A percentile compares a stretch with the other conserved stretches of the same genome.
These are phyloP conservation scores for Bilobella aurantiaca DNA, from an alignment of 1,140 invertebrate genomes.

Conservation along the genomic window DNA sequence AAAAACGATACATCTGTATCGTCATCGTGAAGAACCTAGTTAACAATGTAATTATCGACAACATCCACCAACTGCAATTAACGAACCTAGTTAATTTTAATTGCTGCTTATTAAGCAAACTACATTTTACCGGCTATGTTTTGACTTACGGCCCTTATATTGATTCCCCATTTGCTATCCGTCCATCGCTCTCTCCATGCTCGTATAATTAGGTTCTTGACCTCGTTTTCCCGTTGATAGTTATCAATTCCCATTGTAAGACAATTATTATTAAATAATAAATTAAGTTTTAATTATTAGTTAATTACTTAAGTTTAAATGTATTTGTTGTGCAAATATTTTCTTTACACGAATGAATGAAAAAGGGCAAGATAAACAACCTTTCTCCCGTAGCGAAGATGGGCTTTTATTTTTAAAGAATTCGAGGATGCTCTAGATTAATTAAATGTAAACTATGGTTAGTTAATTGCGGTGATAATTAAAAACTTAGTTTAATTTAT, in stretches of 20 bases:
- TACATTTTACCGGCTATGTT: not conserved
- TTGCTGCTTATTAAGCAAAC: not conserved
- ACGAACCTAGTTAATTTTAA: not conserved
- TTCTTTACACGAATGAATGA: no score
- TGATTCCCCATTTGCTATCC: conserved; percentile 88
- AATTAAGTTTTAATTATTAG: not conserved
- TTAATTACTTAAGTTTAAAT: no score
- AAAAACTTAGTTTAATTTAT: no score
- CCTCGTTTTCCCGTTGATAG: conserved; percentile 17
- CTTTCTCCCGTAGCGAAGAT: no score
- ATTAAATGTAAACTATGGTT: no score
- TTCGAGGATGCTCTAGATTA: no score
- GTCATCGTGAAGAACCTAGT: not conserved
- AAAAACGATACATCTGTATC: conserved; percentile 40
- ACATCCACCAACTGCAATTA: conserved; percentile 28
- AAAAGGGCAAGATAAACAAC: no score
- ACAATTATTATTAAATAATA: not conserved
- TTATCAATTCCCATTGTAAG: not conserved
- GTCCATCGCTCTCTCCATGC: conserved; percentile 91
- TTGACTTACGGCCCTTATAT: conserved; percentile 68
- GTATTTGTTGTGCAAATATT: no score
- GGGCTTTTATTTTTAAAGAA: no score
- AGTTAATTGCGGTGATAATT: no score
- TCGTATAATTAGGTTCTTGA: conserved; percentile 71
- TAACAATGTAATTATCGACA: not conserved